Base-by-base conservation (phyloP, 2,888 invertebrate genomes). In the Leistus spinibarbis region DNA sequence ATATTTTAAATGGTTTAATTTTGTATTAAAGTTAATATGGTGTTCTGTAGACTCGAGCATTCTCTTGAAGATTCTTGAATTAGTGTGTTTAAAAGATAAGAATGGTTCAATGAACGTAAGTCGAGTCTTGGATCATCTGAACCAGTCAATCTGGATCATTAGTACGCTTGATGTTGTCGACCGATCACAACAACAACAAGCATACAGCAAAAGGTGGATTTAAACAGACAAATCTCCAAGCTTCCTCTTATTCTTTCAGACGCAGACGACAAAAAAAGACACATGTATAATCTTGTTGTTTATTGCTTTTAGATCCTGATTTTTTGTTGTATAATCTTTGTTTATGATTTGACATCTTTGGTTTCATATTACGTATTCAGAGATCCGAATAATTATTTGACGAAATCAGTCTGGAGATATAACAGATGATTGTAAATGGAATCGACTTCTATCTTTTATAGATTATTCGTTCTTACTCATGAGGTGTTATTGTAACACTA, bases 131-230 rank as follows among this genome's bases (percentile, higher is more conserved):
- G 40, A 40, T 40, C 40, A 40, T 10, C 5, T 40, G 60, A 65
- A 71, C 71, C 71, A 71, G 71, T 71, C 71, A 71, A 71, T 71
- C 71, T 71, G 65, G 71, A 71, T 71, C 71, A 71, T 71, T 71
- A 71, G 71, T 71, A 40, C 27, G 71, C 54, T 54, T 71, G 71
- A 71, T 54, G 71, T 57, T 64, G 71, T 71, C 65, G 71, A 54
- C 56, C 64, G 71, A 65, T 65, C 71, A 40, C 40, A 40, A 40
- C 40, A 40, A 40, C 40, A 40, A 40, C 40, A 40, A 1, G 40
- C 40, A 40, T 63, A 70, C 70, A 70, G 70, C 70, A 60, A 70
- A 70, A 40, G 40, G 40, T 40, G 40, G 40, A 57, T 20, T 57
- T 20, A 65, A 65, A n/a, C 64, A 64, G 71, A 71, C 64, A 71